These are phyloP conservation scores for Schrankia costaestrigalis DNA, from an alignment of 2,888 invertebrate genomes.

Conservation along the genomic window DNA sequence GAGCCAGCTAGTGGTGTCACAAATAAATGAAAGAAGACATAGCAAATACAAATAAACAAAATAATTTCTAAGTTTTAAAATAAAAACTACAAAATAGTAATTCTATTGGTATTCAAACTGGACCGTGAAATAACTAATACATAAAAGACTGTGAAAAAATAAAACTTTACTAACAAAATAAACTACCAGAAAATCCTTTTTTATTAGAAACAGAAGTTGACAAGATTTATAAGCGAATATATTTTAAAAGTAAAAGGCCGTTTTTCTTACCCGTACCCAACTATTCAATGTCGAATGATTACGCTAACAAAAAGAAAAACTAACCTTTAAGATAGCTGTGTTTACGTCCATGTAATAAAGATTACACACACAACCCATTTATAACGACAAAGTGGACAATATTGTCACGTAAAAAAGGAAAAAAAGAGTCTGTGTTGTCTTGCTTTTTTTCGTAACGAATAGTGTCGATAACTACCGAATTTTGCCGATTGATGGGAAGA, in stretches of 20 bases:
- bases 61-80: too few species aligned
- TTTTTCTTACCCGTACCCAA: conserved; percentile 25
- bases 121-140: too few species aligned
- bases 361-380: conserved; percentile 35
- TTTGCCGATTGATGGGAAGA: conserved; percentile 22
- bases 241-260: conserved; percentile 21
- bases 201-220: conserved; percentile 24
- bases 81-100: too few species aligned
- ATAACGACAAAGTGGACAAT: conserved; percentile 38
- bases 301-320: conserved; percentile 26
- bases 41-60: too few species aligned
- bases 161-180: not conserved
- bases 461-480: conserved; percentile 31
- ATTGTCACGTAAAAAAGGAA: conserved; percentile 28
- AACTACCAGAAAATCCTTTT: conserved; percentile 14
- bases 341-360: conserved; percentile 38
- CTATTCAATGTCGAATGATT: conserved; percentile 28
- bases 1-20: too few species aligned
- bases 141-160: too few species aligned
- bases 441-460: conserved; percentile 32
- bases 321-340: conserved; percentile 36
- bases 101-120: too few species aligned
- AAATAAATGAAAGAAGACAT: too few species aligned
- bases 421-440: conserved; percentile 25
- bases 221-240: conserved; percentile 24